Evolutionary conservation across 2,113 vertebrate genomes (phyloP).

Genomic region (Panthera tigris): DNA sequence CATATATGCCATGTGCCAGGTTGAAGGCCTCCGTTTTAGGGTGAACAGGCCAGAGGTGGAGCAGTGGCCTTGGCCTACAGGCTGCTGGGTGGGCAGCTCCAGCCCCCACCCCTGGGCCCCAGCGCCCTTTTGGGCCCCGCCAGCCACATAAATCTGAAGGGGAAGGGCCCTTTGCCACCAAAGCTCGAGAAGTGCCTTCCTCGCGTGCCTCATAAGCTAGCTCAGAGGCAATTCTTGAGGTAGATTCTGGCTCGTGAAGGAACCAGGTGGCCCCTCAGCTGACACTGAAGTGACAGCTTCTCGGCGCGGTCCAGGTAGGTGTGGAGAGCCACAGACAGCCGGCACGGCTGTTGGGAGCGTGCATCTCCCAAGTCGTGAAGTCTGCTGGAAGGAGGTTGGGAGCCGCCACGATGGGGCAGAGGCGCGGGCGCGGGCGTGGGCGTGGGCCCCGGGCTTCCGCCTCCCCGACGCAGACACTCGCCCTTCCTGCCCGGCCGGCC

Average conservation of each 20-base stretch:
- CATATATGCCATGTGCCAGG: background rate
- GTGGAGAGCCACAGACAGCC: background rate
- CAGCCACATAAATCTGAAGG: background rate
- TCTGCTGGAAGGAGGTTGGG: background rate
- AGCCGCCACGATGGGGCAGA: background rate
- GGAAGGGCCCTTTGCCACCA: background rate
- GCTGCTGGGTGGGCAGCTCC: background rate
- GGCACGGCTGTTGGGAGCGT: background rate
- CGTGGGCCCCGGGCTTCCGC: rapidly evolving
- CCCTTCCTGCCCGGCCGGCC: background rate
- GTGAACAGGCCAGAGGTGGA: background rate
- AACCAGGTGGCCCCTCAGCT: background rate
- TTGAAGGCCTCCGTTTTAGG: background rate
- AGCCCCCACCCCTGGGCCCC: background rate
- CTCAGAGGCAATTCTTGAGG: background rate
- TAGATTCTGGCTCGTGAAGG: background rate
- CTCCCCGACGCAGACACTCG: background rate
- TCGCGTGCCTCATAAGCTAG: no score
- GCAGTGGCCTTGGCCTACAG: background rate
- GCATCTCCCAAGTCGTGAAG: background rate
- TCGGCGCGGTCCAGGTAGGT: rapidly evolving
- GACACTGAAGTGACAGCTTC: no score
- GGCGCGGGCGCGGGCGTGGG: rapidly evolving
- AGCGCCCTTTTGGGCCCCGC: background rate
- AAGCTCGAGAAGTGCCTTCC: background rate